Base-by-base conservation (phyloP, 1,140 invertebrate species). In the Patella vulgata region DNA sequence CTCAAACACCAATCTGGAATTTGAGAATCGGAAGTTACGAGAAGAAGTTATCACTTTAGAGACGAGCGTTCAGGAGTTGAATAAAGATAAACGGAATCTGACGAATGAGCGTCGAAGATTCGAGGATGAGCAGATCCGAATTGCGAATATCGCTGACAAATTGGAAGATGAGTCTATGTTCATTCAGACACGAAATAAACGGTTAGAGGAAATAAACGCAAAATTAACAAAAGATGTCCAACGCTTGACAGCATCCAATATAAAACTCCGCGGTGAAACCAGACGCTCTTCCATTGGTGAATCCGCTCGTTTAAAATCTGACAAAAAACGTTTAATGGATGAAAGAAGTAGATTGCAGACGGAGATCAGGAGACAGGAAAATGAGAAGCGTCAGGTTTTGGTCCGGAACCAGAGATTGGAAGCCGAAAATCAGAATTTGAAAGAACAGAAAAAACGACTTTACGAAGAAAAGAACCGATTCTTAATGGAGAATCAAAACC, bases 211-310 rank as follows among this genome's bases (percentile, higher is more conserved):
- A 19, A 36, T 44, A 25, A 64, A 64, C 46, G 36, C 23, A 8
- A 64, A 64, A 42, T 55, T 64, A 25, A 58, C 50, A 14, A 40
- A 55, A 25, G 62, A 64, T 23, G 53, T 43, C 31, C 44, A 46
- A 39, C 53, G 52, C 30, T 21, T 64, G 3, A 39, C 55, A 3
- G 17, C 46, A n/a, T 40, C 53, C 33, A 64, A 64, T 48, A 30
- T 27, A 23, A 23, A 52, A 39, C 48, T 64, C 14, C 33, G 48
- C 19, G 52, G 39, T 23, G 55, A 56, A 25, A 8, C 33, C 33
- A 36, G 33, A 36, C 33, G 33, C 5, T 36, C 33, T 5, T 36
- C 33, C 14, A 14, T 14, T 14, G 33, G 33, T 14, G 33, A 36
- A 5, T 36, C 33, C 5, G 33, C 33, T 14, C 5, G 33, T 8